Base-by-base conservation (phyloP, 2,888 invertebrate species). In the Pachliopta kotzebuea region DNA sequence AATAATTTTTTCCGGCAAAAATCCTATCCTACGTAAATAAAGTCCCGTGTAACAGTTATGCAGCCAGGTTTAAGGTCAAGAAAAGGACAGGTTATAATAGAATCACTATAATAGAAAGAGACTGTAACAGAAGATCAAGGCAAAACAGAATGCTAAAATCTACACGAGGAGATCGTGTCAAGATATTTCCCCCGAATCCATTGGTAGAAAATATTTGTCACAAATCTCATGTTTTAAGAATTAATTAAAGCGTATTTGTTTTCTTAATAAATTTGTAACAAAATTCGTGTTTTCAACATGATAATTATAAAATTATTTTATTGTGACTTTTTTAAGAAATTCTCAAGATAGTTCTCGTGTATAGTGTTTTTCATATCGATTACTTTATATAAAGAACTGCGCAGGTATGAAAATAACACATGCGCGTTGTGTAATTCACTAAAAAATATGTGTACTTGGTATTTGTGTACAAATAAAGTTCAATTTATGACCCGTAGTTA, bases 1-100 rank as follows among this genome's bases (percentile, higher is more conserved):
- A 31, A 24, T 24, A 37, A 23, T 37, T n/a, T 68, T 60, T 24
- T 53, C 24, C 42, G 20, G 24, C 49, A 63, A 69, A 66, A 55
- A 56, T 24, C 56, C 56, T 50, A 60, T 57, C 60, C 54, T 64
- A 56, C 56, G 65, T 64, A 68, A 69, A 67, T 69, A 69, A 72
- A 77, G 73, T 75, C 72, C 66, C 71, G 71, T 71, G 69, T 63
- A 68, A 68, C 66, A 65, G 71, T 73, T 72, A 79, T 77, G 77
- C 76, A 75, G 76, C 75, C 74, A 76, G 83, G 86, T 87, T 88
- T 87, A 88, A 88, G 87, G 88, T 88, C 86, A 87, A 74, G 79
- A 83, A 78, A 79, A 76, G 75, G 84, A 85, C 69, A 68, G 73
- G 72, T 70, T 60, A 74, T 70, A 66, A 66, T 67, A 65, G 42